Evolutionary conservation across 2,797 vertebrate genomes (phyloP), one percentile per base, ranked within the genome.

Genomic region (Chromobotia macracanthus): DNA sequence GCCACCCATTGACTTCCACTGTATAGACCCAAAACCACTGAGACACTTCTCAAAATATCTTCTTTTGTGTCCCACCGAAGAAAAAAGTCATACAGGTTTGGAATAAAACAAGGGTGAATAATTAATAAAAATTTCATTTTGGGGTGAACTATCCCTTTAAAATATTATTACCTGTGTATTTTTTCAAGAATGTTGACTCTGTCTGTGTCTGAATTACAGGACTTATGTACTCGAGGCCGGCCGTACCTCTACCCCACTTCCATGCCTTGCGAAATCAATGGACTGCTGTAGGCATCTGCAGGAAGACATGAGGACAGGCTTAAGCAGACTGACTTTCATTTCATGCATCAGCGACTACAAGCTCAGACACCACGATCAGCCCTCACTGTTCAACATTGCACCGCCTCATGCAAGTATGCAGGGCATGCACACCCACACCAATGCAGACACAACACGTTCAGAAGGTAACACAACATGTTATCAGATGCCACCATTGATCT

Each of bases 291-390:
- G 78, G 78, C 71, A 60, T 70, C 65, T 77, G 65, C 35, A 51
- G 72, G 31, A 81, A 75, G 82, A 85, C 82, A 76, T 23, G 66
- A 60, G 78, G 69, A 87, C 68, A 72, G 25, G 35, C 60, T 79
- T 79, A 48, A 75, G 51, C 68, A 82, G 84, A 51, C 77, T 58
- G 48, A 78, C 63, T 51, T 81, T 58, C 72, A 81, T 85, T 83
- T 81, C 81, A 79, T 85, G 84, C 84, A 79, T 79, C 70, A 58
- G 18, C 72, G 71, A 51, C 80, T 75, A 53, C 51, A 77, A 85
- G 75, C 74, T 82, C 58, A 76, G 79, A 66, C 72, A 71, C 76
- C 46, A 58, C 31, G 51, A 75, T 81, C 72, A 70, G 72, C 67
- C 68, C 60, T 66, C 35, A 46, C 73, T 69, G 50, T 41, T 66